phyloP scores from a whole-genome alignment of 1,140 invertebrate genomes.

The Teleopsis dalmanni region DNA sequence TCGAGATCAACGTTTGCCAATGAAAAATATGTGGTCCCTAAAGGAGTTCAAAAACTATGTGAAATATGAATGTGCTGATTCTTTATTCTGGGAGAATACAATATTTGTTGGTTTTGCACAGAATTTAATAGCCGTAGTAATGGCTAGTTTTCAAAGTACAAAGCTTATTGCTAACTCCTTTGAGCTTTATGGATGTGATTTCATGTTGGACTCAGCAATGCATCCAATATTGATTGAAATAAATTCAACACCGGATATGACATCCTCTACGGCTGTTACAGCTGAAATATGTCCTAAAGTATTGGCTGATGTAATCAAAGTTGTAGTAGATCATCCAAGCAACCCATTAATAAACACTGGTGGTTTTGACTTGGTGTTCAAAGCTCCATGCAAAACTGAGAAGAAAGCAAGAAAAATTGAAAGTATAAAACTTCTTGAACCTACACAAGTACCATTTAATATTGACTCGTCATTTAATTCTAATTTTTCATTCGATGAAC shows the following conservation, averaged over 20 bases:
- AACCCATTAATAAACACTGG: conserved; percentile 49
- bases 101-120: conserved; percentile 84
- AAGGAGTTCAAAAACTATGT: conserved; percentile 66
- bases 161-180: conserved; percentile 71
- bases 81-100: conserved; percentile 53
- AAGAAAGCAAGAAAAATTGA: too few species aligned
- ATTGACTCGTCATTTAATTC: too few species aligned
- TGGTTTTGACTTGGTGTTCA: too few species aligned
- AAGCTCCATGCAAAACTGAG: too few species aligned
- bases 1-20: conserved; percentile 60
- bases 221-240: conserved; percentile 90
- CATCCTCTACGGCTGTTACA: conserved; percentile 73
- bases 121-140: conserved; percentile 69
- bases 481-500: too few species aligned
- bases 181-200: conserved; percentile 91
- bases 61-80: conserved; percentile 41
- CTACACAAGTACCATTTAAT: too few species aligned
- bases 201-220: conserved; percentile 78
- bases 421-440: too few species aligned
- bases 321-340: conserved; percentile 51
- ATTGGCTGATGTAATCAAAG: conserved; percentile 81
- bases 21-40: conserved; percentile 81
- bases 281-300: conserved; percentile 71
- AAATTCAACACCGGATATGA: conserved; percentile 81
- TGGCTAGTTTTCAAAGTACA: conserved; percentile 69